A percentile compares a stretch with the other conserved stretches of the same genome.
Conservation (phyloP, 2,797 vertebrate species). For the Gorsachius magnificus region DNA sequence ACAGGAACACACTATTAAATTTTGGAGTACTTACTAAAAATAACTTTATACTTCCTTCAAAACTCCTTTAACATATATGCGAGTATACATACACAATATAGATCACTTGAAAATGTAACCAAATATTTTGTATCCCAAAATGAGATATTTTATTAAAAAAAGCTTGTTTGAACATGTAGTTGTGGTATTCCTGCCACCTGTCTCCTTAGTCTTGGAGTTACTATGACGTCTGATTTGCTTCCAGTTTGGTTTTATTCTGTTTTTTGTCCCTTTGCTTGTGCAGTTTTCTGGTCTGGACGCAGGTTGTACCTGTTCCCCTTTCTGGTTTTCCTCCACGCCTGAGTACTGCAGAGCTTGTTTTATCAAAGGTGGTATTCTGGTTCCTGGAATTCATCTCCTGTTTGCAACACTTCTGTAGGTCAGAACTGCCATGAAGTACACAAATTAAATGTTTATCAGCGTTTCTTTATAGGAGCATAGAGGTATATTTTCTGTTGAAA, state of each 20-base stretch:
- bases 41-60: not conserved
- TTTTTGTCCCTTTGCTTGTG: not conserved
- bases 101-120: not conserved
- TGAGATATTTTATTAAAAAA: not conserved
- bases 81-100: not conserved
- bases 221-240: not conserved
- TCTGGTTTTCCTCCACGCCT: not conserved
- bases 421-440: not conserved
- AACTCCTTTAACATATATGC: not conserved
- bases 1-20: not conserved
- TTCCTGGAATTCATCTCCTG: not conserved
- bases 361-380: not conserved
- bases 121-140: not conserved
- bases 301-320: not conserved
- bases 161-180: not conserved
- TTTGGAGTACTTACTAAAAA: not conserved
- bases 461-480: not conserved
- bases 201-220: not conserved
- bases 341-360: not conserved
- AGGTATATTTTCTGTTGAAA: not conserved
- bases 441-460: not conserved
- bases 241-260: not conserved
- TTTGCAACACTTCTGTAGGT: not conserved
- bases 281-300: not conserved
- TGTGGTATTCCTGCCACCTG: not conserved